These are phyloP conservation scores for Synanceia verrucosa DNA, from an alignment of 2,797 vertebrate genomes.

Conservation along the genomic window DNA sequence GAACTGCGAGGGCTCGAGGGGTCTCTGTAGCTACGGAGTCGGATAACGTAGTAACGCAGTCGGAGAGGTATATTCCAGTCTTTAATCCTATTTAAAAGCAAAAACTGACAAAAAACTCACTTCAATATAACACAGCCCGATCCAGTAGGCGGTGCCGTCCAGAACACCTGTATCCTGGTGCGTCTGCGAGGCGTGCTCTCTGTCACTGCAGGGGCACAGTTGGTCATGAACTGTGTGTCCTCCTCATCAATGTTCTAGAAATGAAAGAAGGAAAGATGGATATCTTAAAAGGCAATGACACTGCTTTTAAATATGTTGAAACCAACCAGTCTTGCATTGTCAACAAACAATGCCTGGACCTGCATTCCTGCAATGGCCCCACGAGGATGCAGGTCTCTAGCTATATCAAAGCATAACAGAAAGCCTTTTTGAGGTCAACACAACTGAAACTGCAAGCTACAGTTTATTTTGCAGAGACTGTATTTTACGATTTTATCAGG, in stretches of 20 bases:
- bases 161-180: slow-evolving; percentile 94
- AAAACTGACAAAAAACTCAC: slow-evolving; percentile 80
- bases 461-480: neutral
- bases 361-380: no score
- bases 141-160: slow-evolving; percentile 90
- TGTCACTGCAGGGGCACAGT: slow-evolving; percentile 93
- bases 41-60: no score
- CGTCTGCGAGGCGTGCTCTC: slow-evolving; percentile 93
- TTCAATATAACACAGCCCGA: slow-evolving; percentile 94
- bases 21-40: no score
- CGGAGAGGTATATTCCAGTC: no score
- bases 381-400: neutral
- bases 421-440: neutral
- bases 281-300: neutral
- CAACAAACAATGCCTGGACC: no score
- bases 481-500: neutral
- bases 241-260: slow-evolving; percentile 94
- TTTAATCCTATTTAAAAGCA: neutral
- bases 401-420: neutral
- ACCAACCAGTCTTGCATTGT: no score
- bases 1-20: no score
- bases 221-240: slow-evolving; percentile 96
- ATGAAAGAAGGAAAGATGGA: neutral
- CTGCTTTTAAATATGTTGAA: neutral
- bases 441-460: neutral